phyloP scores from a whole-genome alignment of 2,888 invertebrate genomes.

The Blomia tropicalis region DNA sequence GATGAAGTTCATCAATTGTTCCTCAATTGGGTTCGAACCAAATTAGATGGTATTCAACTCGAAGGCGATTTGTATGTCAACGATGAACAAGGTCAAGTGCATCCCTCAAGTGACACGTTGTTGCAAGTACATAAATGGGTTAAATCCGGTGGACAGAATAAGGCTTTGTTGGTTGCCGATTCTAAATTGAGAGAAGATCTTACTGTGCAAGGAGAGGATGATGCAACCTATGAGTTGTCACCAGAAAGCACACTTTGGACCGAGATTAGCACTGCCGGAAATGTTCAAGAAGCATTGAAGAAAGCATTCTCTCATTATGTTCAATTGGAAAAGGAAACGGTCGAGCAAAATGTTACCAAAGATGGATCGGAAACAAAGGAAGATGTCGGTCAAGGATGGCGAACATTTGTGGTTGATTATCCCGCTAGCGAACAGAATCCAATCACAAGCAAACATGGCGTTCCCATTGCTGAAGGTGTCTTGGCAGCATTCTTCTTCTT shows the following conservation, averaged over 20 bases:
- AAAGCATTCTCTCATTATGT: neutral
- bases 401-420: neutral
- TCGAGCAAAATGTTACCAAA: neutral
- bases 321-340: neutral
- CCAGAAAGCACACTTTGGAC: neutral
- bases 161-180: neutral
- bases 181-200: neutral
- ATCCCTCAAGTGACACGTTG: neutral
- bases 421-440: neutral
- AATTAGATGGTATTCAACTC: slow-evolving; percentile 38
- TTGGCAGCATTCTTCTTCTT: neutral
- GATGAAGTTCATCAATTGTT: slow-evolving; percentile 34
- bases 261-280: neutral
- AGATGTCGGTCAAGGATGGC: neutral
- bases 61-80: slow-evolving; percentile 35
- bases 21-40: slow-evolving; percentile 37
- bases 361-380: neutral
- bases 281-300: neutral
- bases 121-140: neutral
- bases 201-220: neutral
- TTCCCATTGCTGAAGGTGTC: slow-evolving; percentile 9
- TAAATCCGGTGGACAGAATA: slow-evolving; percentile 7
- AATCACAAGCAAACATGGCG: neutral
- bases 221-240: neutral
- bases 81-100: neutral